Evolutionary conservation across 2,113 vertebrate species (phyloP).

Genomic region (Chaetodon trifascialis): DNA sequence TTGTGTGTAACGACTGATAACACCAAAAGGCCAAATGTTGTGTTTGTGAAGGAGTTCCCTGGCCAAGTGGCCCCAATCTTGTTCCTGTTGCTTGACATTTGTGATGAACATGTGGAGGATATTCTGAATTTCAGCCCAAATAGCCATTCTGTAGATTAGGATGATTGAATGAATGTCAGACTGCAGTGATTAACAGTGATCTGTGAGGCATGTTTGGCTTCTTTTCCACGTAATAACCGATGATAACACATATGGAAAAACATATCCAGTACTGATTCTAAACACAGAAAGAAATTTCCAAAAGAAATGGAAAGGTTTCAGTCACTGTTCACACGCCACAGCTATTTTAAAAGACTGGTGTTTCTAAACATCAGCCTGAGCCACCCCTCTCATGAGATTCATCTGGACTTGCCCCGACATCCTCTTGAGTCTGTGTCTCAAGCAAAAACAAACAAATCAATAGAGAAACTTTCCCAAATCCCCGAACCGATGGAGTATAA

Average conservation of each 20-base stretch:
- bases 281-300: not conserved
- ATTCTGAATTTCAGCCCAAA: constrained; percentile 25
- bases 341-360: not conserved
- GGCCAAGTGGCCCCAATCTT: not conserved
- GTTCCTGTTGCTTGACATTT: constrained; percentile 50
- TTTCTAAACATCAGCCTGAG: not conserved
- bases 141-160: not conserved
- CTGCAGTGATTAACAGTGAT: not conserved
- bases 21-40: constrained; percentile 38
- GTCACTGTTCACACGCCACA: not conserved
- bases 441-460: not conserved
- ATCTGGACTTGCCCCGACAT: not conserved
- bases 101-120: constrained; percentile 6
- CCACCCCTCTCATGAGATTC: not conserved
- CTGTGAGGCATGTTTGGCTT: not conserved
- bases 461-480: not conserved
- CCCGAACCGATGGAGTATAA: not conserved
- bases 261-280: not conserved
- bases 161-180: constrained; percentile 8
- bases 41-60: constrained; percentile 20
- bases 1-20: constrained; percentile 29
- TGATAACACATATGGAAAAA: not conserved
- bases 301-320: not conserved
- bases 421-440: not conserved
- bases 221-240: not conserved